Evolutionary conservation across 2,888 invertebrate species (phyloP).

Genomic region (Exephanes ischioxanthus): DNA sequence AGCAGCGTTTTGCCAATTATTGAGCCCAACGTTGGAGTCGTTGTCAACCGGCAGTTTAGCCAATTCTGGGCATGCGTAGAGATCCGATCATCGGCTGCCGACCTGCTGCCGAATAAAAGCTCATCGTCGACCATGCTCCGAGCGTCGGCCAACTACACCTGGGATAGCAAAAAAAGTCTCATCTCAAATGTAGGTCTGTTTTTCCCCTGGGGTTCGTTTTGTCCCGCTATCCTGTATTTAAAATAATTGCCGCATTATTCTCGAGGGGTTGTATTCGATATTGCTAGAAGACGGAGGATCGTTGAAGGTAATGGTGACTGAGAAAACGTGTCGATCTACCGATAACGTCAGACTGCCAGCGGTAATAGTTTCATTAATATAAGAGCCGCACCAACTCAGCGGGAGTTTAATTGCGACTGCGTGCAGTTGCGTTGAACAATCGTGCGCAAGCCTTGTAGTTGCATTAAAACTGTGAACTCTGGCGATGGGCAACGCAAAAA

Average conservation of each 20-base stretch:
- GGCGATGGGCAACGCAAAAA: background rate
- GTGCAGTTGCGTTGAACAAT: conserved; percentile 32
- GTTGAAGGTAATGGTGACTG: background rate
- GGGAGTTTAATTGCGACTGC: conserved; percentile 43
- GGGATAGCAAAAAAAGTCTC: too few species aligned
- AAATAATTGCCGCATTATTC: conserved; percentile 12
- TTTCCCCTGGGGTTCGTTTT: too few species aligned
- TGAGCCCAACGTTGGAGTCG: too few species aligned
- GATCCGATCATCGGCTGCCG: too few species aligned
- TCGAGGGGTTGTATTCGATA: background rate
- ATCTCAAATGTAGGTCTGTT: too few species aligned
- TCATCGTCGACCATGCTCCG: too few species aligned
- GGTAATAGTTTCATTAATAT: conserved; percentile 1
- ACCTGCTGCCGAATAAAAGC: too few species aligned
- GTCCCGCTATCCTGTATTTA: background rate
- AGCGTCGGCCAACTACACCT: too few species aligned
- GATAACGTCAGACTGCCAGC: conserved; percentile 14
- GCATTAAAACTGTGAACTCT: background rate
- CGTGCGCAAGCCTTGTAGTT: conserved; percentile 35
- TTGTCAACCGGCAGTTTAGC: too few species aligned
- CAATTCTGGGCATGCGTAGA: too few species aligned
- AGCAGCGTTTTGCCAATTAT: too few species aligned
- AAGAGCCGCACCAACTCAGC: background rate
- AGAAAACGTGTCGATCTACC: conserved; percentile 2
- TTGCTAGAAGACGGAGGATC: background rate